Evolutionary conservation across 2,888 invertebrate species (phyloP).

Genomic region (Abrostola triplasia): DNA sequence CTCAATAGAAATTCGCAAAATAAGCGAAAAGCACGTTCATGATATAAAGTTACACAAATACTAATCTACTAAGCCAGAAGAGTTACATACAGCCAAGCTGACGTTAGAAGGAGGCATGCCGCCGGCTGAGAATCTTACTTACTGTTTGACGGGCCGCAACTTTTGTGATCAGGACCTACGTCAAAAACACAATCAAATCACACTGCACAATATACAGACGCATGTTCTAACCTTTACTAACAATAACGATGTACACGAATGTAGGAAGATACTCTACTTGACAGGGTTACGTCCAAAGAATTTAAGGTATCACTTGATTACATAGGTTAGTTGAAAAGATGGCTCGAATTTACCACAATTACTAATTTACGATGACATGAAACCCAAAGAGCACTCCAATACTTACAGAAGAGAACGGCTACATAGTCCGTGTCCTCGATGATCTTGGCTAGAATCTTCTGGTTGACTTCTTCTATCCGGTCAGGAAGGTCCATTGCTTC

Average conservation of each 20-base stretch:
- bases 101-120: slow-evolving; percentile 80
- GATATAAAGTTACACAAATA: slow-evolving; percentile 67
- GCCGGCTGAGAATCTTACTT: slow-evolving; percentile 84
- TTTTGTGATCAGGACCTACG: slow-evolving; percentile 88
- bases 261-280: slow-evolving; percentile 68
- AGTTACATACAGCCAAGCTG: slow-evolving; percentile 79
- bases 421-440: slow-evolving; percentile 97
- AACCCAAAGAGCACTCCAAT: slow-evolving; percentile 63
- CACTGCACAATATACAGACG: slow-evolving; percentile 82
- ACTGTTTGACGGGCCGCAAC: slow-evolving; percentile 87
- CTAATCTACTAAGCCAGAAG: slow-evolving; percentile 80
- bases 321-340: slow-evolving; percentile 82
- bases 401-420: slow-evolving; percentile 98
- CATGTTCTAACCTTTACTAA: slow-evolving; percentile 67
- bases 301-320: slow-evolving; percentile 65
- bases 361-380: slow-evolving; percentile 75
- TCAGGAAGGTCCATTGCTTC: slow-evolving; percentile 98
- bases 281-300: slow-evolving; percentile 74
- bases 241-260: slow-evolving; percentile 67
- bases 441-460: slow-evolving; percentile 95
- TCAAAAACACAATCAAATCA: slow-evolving; percentile 87
- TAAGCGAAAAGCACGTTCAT: slow-evolving; percentile 76
- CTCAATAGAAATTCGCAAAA: slow-evolving; percentile 55
- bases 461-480: slow-evolving; percentile 98
- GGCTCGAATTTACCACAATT: slow-evolving; percentile 79